Conservation (phyloP, 2,113 vertebrate genomes). For the Scopus umbretta region DNA sequence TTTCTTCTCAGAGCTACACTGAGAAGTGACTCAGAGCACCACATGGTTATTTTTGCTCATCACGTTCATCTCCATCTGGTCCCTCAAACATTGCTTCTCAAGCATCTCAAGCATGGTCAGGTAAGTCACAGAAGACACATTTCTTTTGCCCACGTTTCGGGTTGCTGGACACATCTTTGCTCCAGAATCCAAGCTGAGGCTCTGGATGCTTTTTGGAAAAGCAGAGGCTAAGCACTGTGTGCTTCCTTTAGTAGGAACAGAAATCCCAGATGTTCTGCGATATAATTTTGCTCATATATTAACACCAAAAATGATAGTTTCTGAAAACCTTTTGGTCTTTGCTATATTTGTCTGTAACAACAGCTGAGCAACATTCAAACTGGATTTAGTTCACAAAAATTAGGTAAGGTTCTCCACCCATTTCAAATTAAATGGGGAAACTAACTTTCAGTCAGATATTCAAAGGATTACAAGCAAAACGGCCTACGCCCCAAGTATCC, state of each 20-base stretch:
- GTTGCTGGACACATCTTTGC: background rate
- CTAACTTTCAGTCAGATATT: background rate
- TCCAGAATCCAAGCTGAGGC: background rate
- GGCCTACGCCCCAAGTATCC: background rate
- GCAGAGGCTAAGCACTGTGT: background rate
- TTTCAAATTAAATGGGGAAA: background rate
- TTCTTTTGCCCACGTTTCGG: background rate
- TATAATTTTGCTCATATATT: background rate
- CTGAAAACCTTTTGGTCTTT: background rate
- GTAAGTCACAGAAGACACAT: background rate
- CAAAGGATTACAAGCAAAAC: background rate
- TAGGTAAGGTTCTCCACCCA: background rate
- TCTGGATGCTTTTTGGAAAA: background rate
- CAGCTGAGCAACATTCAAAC: background rate
- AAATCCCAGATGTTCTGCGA: background rate
- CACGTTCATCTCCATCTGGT: rapidly evolving
- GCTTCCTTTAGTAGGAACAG: background rate
- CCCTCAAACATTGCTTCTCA: background rate
- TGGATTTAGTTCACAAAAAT: background rate
- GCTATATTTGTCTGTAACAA: background rate
- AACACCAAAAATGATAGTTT: background rate
- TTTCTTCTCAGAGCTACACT: background rate
- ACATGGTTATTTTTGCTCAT: background rate
- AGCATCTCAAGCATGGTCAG: background rate
- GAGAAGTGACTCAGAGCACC: background rate